Evolutionary conservation across 2,113 vertebrate genomes (phyloP).

Genomic region (Tyrannus savana): DNA sequence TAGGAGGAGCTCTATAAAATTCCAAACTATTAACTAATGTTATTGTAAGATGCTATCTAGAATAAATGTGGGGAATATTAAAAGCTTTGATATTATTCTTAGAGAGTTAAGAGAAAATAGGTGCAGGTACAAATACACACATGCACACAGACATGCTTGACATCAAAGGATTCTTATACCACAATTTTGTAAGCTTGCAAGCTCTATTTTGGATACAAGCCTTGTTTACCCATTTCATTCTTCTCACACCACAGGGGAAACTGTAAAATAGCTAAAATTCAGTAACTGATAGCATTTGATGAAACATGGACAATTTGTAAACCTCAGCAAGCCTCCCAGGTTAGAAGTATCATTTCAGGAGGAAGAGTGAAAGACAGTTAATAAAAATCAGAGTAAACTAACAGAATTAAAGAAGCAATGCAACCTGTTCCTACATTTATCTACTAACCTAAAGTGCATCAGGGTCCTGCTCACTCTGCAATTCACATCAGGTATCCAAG

Average conservation of each 20-base stretch:
- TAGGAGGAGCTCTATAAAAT: not conserved
- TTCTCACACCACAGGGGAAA: not conserved
- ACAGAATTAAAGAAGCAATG: not conserved
- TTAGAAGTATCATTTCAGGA: not conserved
- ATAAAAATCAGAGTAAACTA: not conserved
- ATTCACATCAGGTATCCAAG: not conserved
- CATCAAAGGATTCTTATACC: not conserved
- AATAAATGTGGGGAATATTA: not conserved
- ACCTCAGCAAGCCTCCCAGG: not conserved
- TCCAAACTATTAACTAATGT: not conserved
- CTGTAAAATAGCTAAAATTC: not conserved
- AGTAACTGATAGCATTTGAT: not conserved
- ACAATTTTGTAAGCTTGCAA: not conserved
- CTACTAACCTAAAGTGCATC: not conserved
- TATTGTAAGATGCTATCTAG: not conserved
- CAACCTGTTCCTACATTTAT: not conserved
- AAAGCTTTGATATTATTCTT: not conserved
- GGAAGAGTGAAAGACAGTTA: not conserved
- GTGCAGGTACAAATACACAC: fast-evolving
- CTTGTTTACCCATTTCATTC: not conserved
- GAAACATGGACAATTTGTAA: not conserved
- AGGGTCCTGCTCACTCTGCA: not conserved
- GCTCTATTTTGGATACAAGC: not conserved
- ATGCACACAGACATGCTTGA: not conserved
- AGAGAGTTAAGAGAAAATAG: fast-evolving